Evolutionary conservation across 1,140 invertebrate genomes (phyloP), one percentile per base, ranked within the genome.

Genomic region (Trigoniulus corallinus): DNA sequence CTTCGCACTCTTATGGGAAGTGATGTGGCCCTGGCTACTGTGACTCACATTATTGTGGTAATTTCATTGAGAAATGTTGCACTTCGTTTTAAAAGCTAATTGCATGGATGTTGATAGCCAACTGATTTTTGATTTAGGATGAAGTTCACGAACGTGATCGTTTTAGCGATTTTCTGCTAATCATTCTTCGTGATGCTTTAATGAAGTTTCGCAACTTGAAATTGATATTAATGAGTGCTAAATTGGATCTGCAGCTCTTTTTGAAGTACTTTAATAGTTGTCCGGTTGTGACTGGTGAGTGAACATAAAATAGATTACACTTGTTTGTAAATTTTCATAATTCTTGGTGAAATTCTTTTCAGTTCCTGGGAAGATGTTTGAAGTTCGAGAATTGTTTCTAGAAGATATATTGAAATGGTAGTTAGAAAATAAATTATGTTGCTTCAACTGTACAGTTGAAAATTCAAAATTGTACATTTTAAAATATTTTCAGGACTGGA

Each of bases 71-170:
- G 56, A 63, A 63, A 62, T 56, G 39, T 25, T 21, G 41, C 10
- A 47, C 44, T 52, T 39, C 23, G 22, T 4, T 24, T 24, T 20
- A 26, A 20, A 44, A 13, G 47, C 47, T 53, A 2, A 45, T 23
- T 42, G 27, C 18, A 48, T 25, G 12, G 15, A 21, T 26, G 22
- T 43, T 47, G 15, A 3, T 46, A 49, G 24, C 3, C 10, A 40
- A 18, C 54, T 48, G 10, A 22, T 48, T 3, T 56, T 54, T 89
- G 24, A 76, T 89, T 20, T 77, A 94, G 52, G 94, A 98, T 64
- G 94, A 98, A 71, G 79, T 95, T 46, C 92, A 96, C 65, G 92
- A 97, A 66, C 72, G 93, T 0, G 91, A 96, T 65, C 77, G 86
- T 57, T 82, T 89, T 60, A 82, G 84, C 46, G 94, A 98, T 67